Percentiles rank a stretch among this genome's conserved stretches.
Conservation (phyloP, 2,888 invertebrate genomes). For the Scrobipalpa costella region DNA sequence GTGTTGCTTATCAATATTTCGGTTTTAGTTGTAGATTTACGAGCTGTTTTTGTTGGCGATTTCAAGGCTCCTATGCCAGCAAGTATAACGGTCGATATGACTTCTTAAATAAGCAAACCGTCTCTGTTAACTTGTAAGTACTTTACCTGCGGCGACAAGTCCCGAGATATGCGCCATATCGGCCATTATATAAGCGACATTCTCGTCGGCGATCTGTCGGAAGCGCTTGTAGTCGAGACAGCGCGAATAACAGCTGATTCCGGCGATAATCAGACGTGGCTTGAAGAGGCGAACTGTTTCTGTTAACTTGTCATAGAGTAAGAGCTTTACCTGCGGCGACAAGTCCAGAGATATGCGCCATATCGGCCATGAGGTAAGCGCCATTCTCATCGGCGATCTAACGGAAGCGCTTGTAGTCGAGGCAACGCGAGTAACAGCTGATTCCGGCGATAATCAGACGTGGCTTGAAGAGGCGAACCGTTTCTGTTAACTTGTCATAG, state of each 20-base stretch:
- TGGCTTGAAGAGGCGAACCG: conserved; percentile 93
- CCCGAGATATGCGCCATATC: conserved; percentile 99
- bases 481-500: conserved; percentile 68
- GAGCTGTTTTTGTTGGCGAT: too few species aligned
- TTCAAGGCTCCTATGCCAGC: too few species aligned
- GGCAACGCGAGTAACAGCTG: conserved; percentile 95
- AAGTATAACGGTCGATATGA: too few species aligned
- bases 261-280: conserved; percentile 96
- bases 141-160: conserved; percentile 91
- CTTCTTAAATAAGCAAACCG: too few species aligned
- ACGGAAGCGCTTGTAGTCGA: conserved; percentile 95
- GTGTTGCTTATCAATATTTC: not conserved
- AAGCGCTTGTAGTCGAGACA: conserved; percentile 95
- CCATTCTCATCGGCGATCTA: conserved; percentile 91
- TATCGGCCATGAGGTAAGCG: conserved; percentile 95
- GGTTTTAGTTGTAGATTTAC: too few species aligned
- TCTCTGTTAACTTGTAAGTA: too few species aligned
- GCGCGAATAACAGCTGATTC: conserved; percentile 92
- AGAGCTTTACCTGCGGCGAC: conserved; percentile 87
- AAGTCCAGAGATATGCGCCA: conserved; percentile 97
- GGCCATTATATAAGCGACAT: conserved; percentile 92
- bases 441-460: conserved; percentile 96
- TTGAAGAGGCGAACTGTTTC: conserved; percentile 92
- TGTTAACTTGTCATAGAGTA: conserved; percentile 41
- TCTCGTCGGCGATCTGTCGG: conserved; percentile 90